Conservation (phyloP, 2,797 vertebrate species). For the Loris lydekkerianus region DNA sequence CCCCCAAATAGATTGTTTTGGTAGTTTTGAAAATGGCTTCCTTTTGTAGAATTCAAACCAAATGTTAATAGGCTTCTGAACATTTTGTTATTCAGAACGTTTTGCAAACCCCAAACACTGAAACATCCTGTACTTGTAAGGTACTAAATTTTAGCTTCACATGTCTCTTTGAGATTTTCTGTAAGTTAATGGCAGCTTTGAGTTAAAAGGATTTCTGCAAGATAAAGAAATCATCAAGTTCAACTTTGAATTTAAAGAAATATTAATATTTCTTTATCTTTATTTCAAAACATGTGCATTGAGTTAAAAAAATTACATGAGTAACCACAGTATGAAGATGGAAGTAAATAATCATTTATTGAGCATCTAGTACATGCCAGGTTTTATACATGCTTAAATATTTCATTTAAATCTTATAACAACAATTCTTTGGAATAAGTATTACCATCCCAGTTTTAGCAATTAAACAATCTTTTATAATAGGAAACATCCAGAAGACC, state of each 20-base stretch:
- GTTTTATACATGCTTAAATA: neutral
- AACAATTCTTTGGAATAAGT: neutral
- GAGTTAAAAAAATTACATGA: neutral
- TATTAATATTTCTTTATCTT: neutral
- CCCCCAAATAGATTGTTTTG: neutral
- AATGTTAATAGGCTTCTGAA: slow-evolving; percentile 12
- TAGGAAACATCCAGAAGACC: neutral
- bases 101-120: neutral
- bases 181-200: neutral
- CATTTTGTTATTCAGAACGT: neutral
- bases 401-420: slow-evolving; percentile 25
- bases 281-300: slow-evolving; percentile 13
- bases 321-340: neutral
- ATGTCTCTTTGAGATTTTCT: slow-evolving; percentile 6
- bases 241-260: neutral
- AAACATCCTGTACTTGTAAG: neutral
- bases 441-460: slow-evolving; percentile 29
- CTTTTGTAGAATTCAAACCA: slow-evolving; percentile 10
- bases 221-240: slow-evolving; percentile 20
- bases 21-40: slow-evolving; percentile 38
- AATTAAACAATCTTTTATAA: neutral
- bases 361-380: neutral
- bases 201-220: neutral
- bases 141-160: slow-evolving; percentile 40
- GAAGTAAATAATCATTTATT: neutral